Base-by-base conservation (phyloP, 2,888 invertebrate genomes). In the Seira musarum region DNA sequence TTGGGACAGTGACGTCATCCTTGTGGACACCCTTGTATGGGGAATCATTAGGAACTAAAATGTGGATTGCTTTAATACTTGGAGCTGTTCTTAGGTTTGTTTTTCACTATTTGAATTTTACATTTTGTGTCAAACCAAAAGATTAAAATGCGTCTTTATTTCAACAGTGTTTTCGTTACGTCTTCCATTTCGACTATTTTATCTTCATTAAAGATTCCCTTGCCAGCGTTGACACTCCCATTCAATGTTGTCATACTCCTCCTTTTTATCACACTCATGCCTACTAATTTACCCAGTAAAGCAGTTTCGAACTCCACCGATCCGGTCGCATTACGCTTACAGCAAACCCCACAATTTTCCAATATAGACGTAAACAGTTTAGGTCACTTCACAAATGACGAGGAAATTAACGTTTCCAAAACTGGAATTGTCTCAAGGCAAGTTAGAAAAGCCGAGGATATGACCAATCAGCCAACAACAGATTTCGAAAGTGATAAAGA, bases 221-320 rank as follows among this genome's bases (percentile, higher is more conserved):
- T 89, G 30, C 89, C 89, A 1, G 88, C 87, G 72, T 83, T 88
- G 63, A 88, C 89, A 0, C 87, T 89, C 79, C 89, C 90, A 21
- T 89, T 89, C 86, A 89, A 89, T 82, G 61, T 90, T 2, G 87
- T 87, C 10, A 88, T 88, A 85, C 86, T 89, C 10, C 83, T 88
- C 40, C 80, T 90, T 3, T 87, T 90, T 71, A 84, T 88, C 19
- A 86, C 87, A 63, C 84, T 89, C 17, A 86, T 86, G 49, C 87
- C 88, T 68, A 86, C 87, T 2, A 19, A 61, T 25, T 8, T 60
- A n/a, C 22, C 17, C 46, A 49, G 24, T 22, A 53, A 66, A 15
- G 3, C 40, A 5, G 40, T 40, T 5, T 8, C 6, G 6, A 40
- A 40, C 13, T 40, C 40, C 5, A 40, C 40, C 6, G 65, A 68